Evolutionary conservation across 2,888 invertebrate species (phyloP).

Genomic region (Pandemis heparana): DNA sequence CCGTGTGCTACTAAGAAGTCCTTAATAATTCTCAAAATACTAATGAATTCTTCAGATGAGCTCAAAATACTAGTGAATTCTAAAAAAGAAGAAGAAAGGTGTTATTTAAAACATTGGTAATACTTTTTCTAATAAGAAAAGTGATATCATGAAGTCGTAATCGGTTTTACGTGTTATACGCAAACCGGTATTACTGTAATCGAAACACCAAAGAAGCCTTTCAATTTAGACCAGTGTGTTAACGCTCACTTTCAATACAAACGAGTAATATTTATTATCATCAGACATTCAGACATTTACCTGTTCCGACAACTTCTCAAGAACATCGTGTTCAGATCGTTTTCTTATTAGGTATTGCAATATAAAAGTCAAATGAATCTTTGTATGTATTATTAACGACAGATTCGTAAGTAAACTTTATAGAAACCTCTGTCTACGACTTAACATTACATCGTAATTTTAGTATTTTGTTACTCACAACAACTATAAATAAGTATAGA

Average conservation of each 20-base stretch:
- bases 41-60: background rate
- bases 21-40: background rate
- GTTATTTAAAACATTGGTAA: background rate
- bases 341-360: constrained; percentile 14
- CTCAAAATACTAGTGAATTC: background rate
- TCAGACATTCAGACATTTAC: constrained; percentile 23
- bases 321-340: constrained; percentile 19
- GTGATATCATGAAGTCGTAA: constrained; percentile 20
- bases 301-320: constrained; percentile 19
- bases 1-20: background rate
- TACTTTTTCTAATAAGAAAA: background rate
- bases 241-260: constrained; percentile 46
- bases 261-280: constrained; percentile 38
- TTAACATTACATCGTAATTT: too few species aligned
- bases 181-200: constrained; percentile 36
- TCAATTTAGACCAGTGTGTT: constrained; percentile 44
- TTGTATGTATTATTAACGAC: too few species aligned
- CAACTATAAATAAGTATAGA: background rate
- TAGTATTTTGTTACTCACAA: too few species aligned
- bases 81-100: background rate
- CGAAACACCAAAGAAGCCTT: constrained; percentile 43
- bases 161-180: constrained; percentile 5
- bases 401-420: background rate
- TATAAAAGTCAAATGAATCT: constrained; percentile 1
- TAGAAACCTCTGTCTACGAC: constrained; percentile 2